A percentile compares a stretch with the other conserved stretches of the same genome.
Evolutionary conservation across 1,140 invertebrate species (phyloP).

Genomic region (Halictus rubicundus): DNA sequence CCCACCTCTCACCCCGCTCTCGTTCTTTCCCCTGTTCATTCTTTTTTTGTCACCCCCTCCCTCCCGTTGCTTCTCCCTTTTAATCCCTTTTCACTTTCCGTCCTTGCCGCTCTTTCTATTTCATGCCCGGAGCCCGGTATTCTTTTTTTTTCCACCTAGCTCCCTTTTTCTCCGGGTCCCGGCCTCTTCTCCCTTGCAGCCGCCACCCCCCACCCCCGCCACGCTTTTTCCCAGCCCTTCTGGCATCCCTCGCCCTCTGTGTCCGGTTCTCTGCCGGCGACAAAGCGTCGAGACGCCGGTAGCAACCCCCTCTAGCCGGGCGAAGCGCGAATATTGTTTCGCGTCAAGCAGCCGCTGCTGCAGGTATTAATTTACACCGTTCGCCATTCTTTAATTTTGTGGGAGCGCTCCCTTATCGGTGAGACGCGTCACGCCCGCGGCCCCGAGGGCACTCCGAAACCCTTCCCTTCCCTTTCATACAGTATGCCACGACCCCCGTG

Average conservation of each 20-base stretch:
- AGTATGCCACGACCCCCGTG: not conserved
- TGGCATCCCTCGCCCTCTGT: not conserved
- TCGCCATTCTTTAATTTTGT: conserved; percentile 26
- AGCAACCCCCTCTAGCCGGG: conserved; percentile 16
- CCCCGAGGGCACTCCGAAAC: not conserved
- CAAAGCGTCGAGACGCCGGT: conserved; percentile 42
- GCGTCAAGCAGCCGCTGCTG: conserved; percentile 22
- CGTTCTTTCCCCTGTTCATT: no score
- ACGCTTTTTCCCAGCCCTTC: no score
- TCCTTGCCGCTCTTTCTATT: conserved; percentile 22
- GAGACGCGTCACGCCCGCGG: not conserved
- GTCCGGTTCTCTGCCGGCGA: conserved; percentile 19
- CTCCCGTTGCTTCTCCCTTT: not conserved
- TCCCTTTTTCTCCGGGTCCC: not conserved
- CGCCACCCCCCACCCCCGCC: no score
- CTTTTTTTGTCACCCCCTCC: not conserved
- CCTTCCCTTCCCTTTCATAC: not conserved
- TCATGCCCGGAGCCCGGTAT: not conserved
- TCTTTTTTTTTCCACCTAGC: conserved; percentile 8
- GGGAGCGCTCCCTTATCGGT: not conserved
- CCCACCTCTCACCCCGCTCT: conserved; percentile 1
- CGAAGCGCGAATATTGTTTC: conserved; percentile 46
- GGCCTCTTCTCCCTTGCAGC: no score
- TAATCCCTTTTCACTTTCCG: conserved; percentile 30
- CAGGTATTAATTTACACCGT: conserved; percentile 47